Conservation (phyloP, 2,113 vertebrate species). For the Perca fluviatilis region DNA sequence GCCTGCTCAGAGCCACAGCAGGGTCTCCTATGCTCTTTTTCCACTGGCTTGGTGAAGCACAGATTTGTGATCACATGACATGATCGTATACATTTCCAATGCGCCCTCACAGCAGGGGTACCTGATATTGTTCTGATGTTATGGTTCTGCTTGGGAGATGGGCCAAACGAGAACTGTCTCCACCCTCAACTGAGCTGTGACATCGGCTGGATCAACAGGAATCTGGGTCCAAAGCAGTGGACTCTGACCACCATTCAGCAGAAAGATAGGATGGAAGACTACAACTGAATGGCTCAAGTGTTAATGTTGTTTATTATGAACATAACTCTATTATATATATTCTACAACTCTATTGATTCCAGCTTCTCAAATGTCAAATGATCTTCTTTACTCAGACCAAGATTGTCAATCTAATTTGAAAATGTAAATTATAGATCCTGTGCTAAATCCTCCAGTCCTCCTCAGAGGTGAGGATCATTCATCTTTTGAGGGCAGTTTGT, state of each 20-base stretch:
- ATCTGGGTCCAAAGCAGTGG: background rate
- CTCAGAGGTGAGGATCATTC: slow-evolving; percentile 8
- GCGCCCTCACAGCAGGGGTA: background rate
- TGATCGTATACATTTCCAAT: slow-evolving; percentile 9
- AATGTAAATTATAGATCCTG: background rate
- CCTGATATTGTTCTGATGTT: slow-evolving; percentile 23
- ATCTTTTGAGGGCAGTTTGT: slow-evolving; percentile 33
- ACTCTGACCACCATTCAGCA: background rate
- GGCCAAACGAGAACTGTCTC: background rate
- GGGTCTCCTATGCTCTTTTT: slow-evolving; percentile 16
- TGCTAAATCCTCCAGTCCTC: background rate
- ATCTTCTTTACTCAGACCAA: background rate
- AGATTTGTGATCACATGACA: background rate
- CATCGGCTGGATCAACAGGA: slow-evolving; percentile 17
- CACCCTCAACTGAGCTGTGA: slow-evolving; percentile 7
- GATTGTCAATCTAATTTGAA: background rate
- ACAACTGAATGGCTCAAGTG: background rate
- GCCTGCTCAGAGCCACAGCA: slow-evolving; percentile 3
- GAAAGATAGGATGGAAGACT: background rate
- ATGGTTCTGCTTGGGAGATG: too few relatives aligned
- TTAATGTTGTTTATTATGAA: background rate
- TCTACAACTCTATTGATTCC: background rate
- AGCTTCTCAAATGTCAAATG: background rate
- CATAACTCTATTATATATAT: background rate
- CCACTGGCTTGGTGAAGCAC: background rate